phyloP scores from a whole-genome alignment of 2,113 vertebrate genomes.

The Solea senegalensis region DNA sequence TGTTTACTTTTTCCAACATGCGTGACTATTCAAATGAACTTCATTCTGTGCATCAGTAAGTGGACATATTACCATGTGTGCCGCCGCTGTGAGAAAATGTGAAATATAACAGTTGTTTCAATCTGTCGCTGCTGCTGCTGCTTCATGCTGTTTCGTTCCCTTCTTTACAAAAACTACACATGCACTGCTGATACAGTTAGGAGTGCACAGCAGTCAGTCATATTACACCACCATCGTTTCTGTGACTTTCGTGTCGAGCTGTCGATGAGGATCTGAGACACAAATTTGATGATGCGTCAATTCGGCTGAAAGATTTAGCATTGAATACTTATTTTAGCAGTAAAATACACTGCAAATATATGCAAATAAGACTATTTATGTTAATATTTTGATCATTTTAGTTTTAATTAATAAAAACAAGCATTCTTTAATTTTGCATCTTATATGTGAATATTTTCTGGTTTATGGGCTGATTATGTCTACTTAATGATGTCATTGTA shows the following conservation, averaged over 20 bases:
- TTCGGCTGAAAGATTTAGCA: not conserved
- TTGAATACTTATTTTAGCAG: not conserved
- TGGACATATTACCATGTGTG: not conserved
- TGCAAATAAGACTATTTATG: too few species aligned
- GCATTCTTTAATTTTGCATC: too few species aligned
- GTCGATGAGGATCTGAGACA: not conserved
- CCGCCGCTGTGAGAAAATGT: not conserved
- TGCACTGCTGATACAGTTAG: not conserved
- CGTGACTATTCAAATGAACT: not conserved
- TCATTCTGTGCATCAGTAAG: not conserved
- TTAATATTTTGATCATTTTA: too few species aligned
- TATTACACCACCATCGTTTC: not conserved
- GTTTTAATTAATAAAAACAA: too few species aligned
- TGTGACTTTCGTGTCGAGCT: not conserved
- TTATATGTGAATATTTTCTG: too few species aligned
- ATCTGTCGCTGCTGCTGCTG: not conserved
- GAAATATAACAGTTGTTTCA: not conserved
- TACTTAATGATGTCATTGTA: too few species aligned
- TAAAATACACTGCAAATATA: too few species aligned
- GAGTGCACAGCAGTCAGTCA: not conserved
- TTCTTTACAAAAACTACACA: not conserved
- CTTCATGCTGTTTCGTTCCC: not conserved
- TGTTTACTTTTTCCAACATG: not conserved
- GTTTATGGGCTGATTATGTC: too few species aligned
- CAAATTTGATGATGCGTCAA: not conserved